Conservation (phyloP, 1,140 invertebrate genomes). For the Samia ricini region DNA sequence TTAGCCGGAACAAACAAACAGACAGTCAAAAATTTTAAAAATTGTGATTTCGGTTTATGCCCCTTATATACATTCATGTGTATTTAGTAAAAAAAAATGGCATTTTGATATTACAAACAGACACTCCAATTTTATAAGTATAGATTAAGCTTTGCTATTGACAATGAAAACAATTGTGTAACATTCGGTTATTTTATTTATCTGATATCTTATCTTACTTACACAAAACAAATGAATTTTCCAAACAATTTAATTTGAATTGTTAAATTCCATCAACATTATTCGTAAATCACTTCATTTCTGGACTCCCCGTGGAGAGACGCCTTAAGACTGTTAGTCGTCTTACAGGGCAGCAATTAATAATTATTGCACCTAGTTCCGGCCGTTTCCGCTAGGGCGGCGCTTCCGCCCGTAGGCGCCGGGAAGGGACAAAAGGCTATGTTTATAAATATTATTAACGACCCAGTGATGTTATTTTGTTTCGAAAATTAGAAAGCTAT, state of each 20-base stretch:
- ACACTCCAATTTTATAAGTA: too few relatives aligned
- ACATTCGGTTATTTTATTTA: too few relatives aligned
- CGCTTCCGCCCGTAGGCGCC: constrained; percentile 29
- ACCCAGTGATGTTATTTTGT: constrained; percentile 13
- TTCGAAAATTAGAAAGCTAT: constrained; percentile 14
- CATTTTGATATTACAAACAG: too few relatives aligned
- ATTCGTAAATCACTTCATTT: constrained; percentile 7
- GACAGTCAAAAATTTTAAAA: too few relatives aligned
- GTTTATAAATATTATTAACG: constrained; percentile 47
- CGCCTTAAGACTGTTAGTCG: constrained; percentile 41
- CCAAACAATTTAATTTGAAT: constrained; percentile 9
- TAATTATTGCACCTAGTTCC: constrained; percentile 63
- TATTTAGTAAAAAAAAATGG: too few relatives aligned
- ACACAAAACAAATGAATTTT: not conserved
- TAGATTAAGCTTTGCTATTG: too few relatives aligned
- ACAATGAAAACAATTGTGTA: too few relatives aligned
- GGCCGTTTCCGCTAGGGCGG: constrained; percentile 38
- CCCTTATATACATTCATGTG: too few relatives aligned
- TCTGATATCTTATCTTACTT: too few relatives aligned
- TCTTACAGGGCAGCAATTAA: constrained; percentile 45
- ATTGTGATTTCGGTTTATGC: too few relatives aligned
- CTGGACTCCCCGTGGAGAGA: constrained; percentile 25
- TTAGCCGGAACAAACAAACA: too few relatives aligned
- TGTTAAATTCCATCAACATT: constrained; percentile 28
- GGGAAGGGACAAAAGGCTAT: constrained; percentile 24